phyloP scores from a whole-genome alignment of 2,113 vertebrate species.

The Butastur rufipennis region DNA sequence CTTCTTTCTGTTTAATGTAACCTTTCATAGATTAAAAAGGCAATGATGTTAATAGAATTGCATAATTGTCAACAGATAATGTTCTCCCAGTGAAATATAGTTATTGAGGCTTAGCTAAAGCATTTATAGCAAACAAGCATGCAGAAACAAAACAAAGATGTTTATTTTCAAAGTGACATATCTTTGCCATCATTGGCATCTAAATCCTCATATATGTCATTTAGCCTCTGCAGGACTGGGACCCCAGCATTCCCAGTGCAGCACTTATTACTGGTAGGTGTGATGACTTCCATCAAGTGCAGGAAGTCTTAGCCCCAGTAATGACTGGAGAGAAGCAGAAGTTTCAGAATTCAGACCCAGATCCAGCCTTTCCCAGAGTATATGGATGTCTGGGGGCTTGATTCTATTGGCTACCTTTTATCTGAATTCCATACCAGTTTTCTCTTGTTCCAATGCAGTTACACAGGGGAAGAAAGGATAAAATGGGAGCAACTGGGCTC shows the following conservation, averaged over 20 bases:
- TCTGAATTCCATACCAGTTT: not conserved
- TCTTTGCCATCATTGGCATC: not conserved
- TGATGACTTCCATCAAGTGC: not conserved
- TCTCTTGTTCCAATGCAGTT: not conserved
- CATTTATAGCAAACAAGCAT: conserved; percentile 51
- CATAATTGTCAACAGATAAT: conserved; percentile 69
- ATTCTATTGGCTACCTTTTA: not conserved
- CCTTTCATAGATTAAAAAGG: conserved; percentile 67
- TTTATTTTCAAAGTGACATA: conserved; percentile 55
- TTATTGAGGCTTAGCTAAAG: conserved; percentile 44
- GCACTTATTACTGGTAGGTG: not conserved
- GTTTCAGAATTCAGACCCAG: not conserved
- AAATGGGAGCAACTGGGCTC: conserved; percentile 23
- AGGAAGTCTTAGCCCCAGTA: not conserved
- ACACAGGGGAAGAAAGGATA: not conserved
- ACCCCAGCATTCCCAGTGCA: not conserved
- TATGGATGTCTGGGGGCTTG: not conserved
- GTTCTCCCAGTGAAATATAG: conserved; percentile 53
- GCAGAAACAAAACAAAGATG: conserved; percentile 62
- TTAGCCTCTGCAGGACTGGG: not conserved
- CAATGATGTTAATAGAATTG: conserved; percentile 70
- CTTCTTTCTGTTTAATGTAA: conserved; percentile 57
- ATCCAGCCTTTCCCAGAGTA: not conserved
- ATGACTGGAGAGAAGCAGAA: not conserved
- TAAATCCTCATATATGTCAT: not conserved